phyloP scores from a whole-genome alignment of 2,888 invertebrate genomes.

The Euphydryas editha region DNA sequence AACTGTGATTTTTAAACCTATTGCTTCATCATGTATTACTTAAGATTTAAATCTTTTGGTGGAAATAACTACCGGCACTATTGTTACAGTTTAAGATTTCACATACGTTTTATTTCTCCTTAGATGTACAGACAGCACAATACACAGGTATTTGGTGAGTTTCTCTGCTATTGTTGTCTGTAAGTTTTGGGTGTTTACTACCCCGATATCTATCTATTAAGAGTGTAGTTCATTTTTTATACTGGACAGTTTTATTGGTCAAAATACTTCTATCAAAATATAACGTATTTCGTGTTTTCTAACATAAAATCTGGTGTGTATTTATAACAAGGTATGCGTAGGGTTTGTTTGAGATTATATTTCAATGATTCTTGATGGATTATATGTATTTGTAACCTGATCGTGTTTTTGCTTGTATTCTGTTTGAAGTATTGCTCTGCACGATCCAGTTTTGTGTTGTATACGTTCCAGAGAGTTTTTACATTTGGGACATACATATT shows the following conservation, averaged over 20 bases:
- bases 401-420: constrained; percentile 21
- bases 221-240: neutral
- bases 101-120: too few relatives aligned
- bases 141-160: constrained; percentile 1
- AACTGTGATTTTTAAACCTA: neutral
- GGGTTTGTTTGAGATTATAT: constrained; percentile 6
- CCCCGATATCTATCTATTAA: neutral
- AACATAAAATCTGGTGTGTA: constrained; percentile 10
- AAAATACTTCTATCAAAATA: constrained; percentile 22
- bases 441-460: constrained; percentile 37
- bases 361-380: constrained; percentile 19
- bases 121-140: too few relatives aligned
- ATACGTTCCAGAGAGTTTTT: constrained; percentile 23
- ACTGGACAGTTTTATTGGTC: constrained; percentile 13
- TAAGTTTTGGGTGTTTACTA: constrained; percentile 1
- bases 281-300: constrained; percentile 3
- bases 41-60: too few relatives aligned
- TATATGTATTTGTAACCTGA: constrained; percentile 13
- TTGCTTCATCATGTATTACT: too few relatives aligned
- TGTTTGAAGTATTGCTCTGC: constrained; percentile 32
- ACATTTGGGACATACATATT: constrained; percentile 33
- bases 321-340: constrained; percentile 13
- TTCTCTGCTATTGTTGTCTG: constrained; percentile 6
- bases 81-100: too few relatives aligned
- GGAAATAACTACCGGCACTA: too few relatives aligned